A percentile compares a stretch with the other conserved stretches of the same genome.
Conservation (phyloP, 2,888 invertebrate species). For the Oligia latruncula region DNA sequence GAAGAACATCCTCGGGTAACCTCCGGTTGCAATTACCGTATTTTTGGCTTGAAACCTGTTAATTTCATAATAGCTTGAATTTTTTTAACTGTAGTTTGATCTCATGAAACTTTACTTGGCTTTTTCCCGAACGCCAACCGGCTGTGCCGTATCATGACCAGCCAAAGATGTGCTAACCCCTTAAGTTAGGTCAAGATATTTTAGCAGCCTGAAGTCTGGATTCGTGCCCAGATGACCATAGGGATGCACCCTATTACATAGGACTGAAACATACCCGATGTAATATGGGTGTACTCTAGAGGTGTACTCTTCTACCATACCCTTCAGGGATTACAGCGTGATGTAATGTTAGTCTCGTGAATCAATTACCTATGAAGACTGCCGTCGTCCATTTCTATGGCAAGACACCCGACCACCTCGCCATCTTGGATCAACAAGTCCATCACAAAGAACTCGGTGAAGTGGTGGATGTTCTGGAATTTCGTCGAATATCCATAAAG, state of each 20-base stretch:
- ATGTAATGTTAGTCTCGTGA: background rate
- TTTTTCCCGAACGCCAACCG: background rate
- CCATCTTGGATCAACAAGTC: conserved; percentile 98
- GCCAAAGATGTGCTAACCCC: background rate
- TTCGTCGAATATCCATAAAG: conserved; percentile 98
- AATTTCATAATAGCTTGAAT: background rate
- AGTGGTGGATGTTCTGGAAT: conserved; percentile 97
- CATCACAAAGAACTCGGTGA: conserved; percentile 98
- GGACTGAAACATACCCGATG: background rate
- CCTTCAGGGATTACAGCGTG: background rate
- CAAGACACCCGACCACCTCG: conserved; percentile 96
- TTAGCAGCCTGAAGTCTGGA: too few relatives aligned
- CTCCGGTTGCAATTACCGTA: conserved; percentile 94
- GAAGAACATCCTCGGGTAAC: conserved; percentile 97
- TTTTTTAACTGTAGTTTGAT: background rate
- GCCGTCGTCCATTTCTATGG: conserved; percentile 97
- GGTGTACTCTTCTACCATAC: background rate
- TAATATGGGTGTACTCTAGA: too few relatives aligned
- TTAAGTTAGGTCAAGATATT: too few relatives aligned
- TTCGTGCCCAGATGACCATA: too few relatives aligned
- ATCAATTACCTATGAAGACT: conserved; percentile 94
- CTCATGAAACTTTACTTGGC: background rate
- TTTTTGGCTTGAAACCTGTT: conserved; percentile 90
- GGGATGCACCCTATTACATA: too few relatives aligned
- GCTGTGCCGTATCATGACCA: background rate